Evolutionary conservation across 1,140 invertebrate species (phyloP).

Genomic region (Ectropis grisescens): DNA sequence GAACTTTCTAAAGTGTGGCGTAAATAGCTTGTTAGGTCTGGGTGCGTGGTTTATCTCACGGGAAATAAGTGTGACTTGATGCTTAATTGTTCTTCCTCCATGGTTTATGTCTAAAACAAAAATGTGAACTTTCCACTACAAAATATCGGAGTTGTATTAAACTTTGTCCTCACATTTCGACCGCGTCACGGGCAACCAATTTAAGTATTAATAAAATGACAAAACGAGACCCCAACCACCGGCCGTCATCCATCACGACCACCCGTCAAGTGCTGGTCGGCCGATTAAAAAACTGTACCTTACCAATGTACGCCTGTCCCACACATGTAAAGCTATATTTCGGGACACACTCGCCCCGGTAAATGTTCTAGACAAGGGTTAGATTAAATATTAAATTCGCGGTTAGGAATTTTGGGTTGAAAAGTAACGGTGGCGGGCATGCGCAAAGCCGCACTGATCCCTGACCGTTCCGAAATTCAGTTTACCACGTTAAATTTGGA

Average conservation of each 20-base stretch:
- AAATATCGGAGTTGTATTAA: slow-evolving; percentile 11
- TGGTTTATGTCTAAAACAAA: no score
- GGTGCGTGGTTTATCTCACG: no score
- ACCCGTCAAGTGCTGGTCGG: slow-evolving; percentile 55
- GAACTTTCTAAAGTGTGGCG: no score
- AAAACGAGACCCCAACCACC: slow-evolving; percentile 51
- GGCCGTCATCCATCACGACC: slow-evolving; percentile 56
- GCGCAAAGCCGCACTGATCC: slow-evolving; percentile 24
- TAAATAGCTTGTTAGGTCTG: no score
- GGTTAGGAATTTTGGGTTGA: slow-evolving; percentile 59
- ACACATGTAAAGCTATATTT: slow-evolving; percentile 52
- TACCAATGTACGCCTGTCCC: slow-evolving; percentile 34
- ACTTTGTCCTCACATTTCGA: slow-evolving; percentile 28
- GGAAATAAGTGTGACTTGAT: no score
- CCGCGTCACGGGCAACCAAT: slow-evolving; percentile 58
- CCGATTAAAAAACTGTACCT: slow-evolving; percentile 64
- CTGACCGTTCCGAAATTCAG: slow-evolving; percentile 22
- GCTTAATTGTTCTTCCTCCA: no score
- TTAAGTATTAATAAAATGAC: slow-evolving; percentile 69
- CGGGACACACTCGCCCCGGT: slow-evolving; percentile 40
- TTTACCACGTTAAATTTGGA: slow-evolving; percentile 24
- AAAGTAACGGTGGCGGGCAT: slow-evolving; percentile 40
- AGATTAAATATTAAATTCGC: slow-evolving; percentile 67
- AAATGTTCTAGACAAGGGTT: slow-evolving; percentile 66
- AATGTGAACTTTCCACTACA: no score